Evolutionary conservation across 2,888 invertebrate species (phyloP).

Genomic region (Drosophila algonquin): DNA sequence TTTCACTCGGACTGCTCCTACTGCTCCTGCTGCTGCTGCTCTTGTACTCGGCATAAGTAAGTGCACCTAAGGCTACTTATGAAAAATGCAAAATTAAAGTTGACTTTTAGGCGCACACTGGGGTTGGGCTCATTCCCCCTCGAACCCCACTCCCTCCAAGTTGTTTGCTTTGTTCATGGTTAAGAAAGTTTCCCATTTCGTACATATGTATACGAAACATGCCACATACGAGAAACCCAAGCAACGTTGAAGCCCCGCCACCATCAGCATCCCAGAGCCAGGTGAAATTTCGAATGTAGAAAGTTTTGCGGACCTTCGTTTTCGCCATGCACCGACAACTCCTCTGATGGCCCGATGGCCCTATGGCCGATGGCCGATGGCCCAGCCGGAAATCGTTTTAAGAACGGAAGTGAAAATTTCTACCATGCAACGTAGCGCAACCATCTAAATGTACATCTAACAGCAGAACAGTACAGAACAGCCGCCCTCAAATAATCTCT

Average conservation of each 20-base stretch:
- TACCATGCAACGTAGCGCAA: constrained; percentile 73
- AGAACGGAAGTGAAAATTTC: constrained; percentile 77
- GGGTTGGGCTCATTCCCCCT: not conserved
- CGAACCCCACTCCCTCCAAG: constrained; percentile 11
- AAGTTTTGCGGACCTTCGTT: constrained; percentile 45
- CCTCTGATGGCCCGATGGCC: constrained; percentile 35
- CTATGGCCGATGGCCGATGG: constrained; percentile 16
- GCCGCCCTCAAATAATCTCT: constrained; percentile 66
- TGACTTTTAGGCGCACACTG: constrained; percentile 76
- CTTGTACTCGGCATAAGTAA: constrained; percentile 79
- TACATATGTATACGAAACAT: too few species aligned
- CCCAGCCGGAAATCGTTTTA: constrained; percentile 72
- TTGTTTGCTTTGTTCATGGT: constrained; percentile 24
- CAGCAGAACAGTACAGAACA: constrained; percentile 15
- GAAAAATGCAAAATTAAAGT: constrained; percentile 81
- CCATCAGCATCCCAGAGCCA: constrained; percentile 7
- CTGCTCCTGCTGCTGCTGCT: constrained; percentile 44
- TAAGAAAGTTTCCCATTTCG: constrained; percentile 56
- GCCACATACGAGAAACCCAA: not conserved
- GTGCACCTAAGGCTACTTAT: constrained; percentile 82
- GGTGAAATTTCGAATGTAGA: constrained; percentile 56
- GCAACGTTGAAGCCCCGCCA: not conserved
- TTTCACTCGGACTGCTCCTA: constrained; percentile 53
- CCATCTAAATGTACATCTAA: constrained; percentile 75
- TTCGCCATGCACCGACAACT: constrained; percentile 65